Percentiles rank a stretch among this genome's conserved stretches.
Evolutionary conservation across 2,888 invertebrate species (phyloP).

Genomic region (Pseudolycoriella hygida): DNA sequence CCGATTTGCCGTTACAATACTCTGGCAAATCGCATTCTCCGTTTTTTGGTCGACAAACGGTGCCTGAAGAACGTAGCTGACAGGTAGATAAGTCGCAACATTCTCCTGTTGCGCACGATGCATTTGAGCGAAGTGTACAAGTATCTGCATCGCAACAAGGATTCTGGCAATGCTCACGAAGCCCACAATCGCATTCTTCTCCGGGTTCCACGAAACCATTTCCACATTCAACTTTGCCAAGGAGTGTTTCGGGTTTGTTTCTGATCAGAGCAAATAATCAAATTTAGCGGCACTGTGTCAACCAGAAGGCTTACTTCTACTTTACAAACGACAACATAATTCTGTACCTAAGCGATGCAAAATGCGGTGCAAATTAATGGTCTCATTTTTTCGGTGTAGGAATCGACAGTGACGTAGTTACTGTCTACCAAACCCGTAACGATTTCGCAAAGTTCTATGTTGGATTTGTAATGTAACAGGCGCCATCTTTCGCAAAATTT

Average conservation of each 20-base stretch:
- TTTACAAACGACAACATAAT: too few relatives aligned
- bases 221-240: conserved; percentile 77
- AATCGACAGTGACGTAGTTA: too few relatives aligned
- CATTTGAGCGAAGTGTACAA: conserved; percentile 73
- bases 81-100: conserved; percentile 75
- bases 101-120: conserved; percentile 88
- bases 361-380: too few relatives aligned
- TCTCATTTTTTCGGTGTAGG: too few relatives aligned
- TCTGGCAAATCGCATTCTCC: conserved; percentile 93
- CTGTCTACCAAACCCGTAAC: too few relatives aligned
- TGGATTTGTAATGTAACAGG: too few relatives aligned
- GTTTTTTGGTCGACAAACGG: conserved; percentile 63
- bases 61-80: conserved; percentile 27
- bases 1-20: conserved; percentile 83
- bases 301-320: too few relatives aligned
- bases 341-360: too few relatives aligned
- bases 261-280: conserved; percentile 22
- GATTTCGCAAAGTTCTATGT: too few relatives aligned
- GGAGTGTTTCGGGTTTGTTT: conserved; percentile 69
- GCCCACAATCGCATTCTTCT: conserved; percentile 86
- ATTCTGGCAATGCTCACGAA: conserved; percentile 59
- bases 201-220: conserved; percentile 94
- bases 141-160: conserved; percentile 69
- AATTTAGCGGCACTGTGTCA: too few relatives aligned
- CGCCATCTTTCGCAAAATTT: too few relatives aligned